These are phyloP conservation scores for Heliornis fulica DNA, from an alignment of 2,113 vertebrate genomes.

Conservation along the genomic window DNA sequence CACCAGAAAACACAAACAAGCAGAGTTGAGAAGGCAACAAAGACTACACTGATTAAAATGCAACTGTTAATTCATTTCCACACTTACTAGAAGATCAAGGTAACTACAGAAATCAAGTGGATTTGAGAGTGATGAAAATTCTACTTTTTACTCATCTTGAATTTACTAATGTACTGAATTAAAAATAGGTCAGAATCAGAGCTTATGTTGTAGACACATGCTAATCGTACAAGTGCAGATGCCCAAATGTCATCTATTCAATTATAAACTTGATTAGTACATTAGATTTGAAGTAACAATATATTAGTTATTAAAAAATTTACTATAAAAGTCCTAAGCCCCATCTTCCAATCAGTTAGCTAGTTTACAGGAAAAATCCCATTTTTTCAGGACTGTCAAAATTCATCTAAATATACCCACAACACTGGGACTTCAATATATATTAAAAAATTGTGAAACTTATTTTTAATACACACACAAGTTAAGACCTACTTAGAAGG, in stretches of 20 bases:
- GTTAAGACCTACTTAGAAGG: not conserved
- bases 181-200: not conserved
- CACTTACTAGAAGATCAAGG: not conserved
- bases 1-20: not conserved
- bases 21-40: not conserved
- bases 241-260: not conserved
- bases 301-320: not conserved
- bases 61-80: not conserved
- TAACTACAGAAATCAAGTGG: not conserved
- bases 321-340: not conserved
- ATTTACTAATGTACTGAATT: not conserved
- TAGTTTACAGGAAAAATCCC: not conserved
- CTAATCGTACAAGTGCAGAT: not conserved
- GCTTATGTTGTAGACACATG: not conserved
- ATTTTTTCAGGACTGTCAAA: not conserved
- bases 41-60: not conserved
- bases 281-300: not conserved
- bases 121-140: not conserved
- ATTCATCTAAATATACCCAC: not conserved
- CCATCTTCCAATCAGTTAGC: not conserved
- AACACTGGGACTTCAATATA: not conserved
- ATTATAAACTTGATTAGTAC: not conserved
- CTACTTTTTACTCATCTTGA: not conserved
- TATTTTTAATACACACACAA: not conserved
- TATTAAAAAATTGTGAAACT: not conserved